These are phyloP conservation scores for Paradoxurus hermaphroditus DNA, from an alignment of 2,113 vertebrate species.

Conservation along the genomic window DNA sequence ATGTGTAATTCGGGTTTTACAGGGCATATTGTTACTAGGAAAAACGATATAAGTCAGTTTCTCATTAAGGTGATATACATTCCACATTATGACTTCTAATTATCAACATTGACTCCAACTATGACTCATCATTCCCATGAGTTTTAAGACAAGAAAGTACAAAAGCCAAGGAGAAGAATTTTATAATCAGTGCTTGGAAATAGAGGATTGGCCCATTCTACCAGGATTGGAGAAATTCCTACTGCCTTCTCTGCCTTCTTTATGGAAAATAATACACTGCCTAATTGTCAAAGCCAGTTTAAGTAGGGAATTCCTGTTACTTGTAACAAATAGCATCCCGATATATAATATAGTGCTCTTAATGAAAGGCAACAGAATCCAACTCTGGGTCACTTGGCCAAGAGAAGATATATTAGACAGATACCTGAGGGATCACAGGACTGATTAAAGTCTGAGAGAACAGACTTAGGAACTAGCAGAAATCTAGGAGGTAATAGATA, in stretches of 20 bases:
- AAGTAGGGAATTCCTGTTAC: not conserved
- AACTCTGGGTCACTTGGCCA: not conserved
- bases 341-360: not conserved
- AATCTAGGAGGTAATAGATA: not conserved
- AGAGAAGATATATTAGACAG: not conserved
- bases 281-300: slow-evolving; percentile 14
- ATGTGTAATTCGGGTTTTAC: not conserved
- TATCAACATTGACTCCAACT: not conserved
- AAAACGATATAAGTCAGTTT: slow-evolving; percentile 14
- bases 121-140: not conserved
- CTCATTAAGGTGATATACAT: slow-evolving; percentile 9
- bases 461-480: not conserved
- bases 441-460: not conserved
- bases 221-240: not conserved
- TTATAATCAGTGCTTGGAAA: not conserved
- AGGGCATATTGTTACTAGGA: not conserved
- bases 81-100: not conserved
- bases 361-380: not conserved
- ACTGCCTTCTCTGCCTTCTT: not conserved
- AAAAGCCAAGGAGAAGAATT: not conserved
- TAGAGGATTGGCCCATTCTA: not conserved
- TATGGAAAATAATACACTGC: not conserved
- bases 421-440: not conserved
- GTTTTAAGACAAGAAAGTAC: slow-evolving; percentile 18
- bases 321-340: not conserved